Percentiles rank a stretch among this genome's conserved stretches.
Evolutionary conservation across 2,113 vertebrate species (phyloP).

Genomic region (Oncorhynchus tshawytscha): DNA sequence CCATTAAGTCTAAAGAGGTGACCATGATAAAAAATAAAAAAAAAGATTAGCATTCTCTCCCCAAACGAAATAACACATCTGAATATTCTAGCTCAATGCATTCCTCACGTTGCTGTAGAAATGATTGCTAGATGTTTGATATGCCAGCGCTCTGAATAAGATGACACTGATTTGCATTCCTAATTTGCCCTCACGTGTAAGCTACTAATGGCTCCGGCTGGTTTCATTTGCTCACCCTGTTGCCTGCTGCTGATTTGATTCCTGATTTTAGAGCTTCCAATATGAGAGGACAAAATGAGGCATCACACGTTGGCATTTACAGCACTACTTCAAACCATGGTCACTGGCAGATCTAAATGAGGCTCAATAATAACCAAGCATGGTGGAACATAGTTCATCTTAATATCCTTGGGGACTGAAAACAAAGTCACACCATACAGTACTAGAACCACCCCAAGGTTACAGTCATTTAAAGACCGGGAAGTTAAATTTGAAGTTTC

Average conservation of each 20-base stretch:
- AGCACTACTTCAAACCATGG: no score
- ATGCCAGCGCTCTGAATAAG: neutral
- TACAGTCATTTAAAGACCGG: no score
- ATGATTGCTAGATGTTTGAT: neutral
- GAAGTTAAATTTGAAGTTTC: no score
- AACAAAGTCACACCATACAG: no score
- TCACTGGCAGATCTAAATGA: no score
- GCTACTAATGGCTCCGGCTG: neutral
- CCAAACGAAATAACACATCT: constrained; percentile 2
- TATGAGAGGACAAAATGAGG: no score
- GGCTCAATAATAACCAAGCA: no score
- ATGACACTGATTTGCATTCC: neutral
- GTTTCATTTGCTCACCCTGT: neutral
- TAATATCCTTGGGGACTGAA: neutral
- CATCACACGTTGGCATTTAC: no score
- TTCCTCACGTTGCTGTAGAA: neutral
- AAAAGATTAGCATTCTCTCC: constrained; percentile 21
- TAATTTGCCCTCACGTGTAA: neutral
- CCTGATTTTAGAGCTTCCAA: neutral
- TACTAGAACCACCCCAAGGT: no score
- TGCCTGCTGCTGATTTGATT: neutral
- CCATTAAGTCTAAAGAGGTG: constrained; percentile 7
- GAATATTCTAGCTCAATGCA: neutral
- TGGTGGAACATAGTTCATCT: neutral
- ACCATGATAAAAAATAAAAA: constrained; percentile 3